Evolutionary conservation across 2,888 invertebrate species (phyloP), one percentile per base, ranked within the genome.

Genomic region (Lydus trimaculatus): DNA sequence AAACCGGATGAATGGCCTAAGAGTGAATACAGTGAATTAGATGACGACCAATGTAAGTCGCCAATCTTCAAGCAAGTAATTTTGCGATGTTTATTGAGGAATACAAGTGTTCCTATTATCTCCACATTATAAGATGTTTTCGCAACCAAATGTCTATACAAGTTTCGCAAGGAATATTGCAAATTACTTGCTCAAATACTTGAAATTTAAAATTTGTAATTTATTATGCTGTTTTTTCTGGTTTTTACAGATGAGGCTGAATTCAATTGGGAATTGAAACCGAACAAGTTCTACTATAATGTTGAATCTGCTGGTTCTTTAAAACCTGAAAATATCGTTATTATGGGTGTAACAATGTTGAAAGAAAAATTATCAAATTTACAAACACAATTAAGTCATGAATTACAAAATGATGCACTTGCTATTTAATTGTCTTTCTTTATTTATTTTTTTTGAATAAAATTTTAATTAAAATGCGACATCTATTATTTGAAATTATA

Each of bases 1-100:
- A 98, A 96, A 83, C 98, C 98, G 3, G 98, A 98, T 80, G 98
- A 99, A 85, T 99, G 99, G 98, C 99, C 98, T 0, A 98, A 97
- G 85, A 98, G 98, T 86, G 98, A 99, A 87, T 97, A 97, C 83
- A 93, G 95, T 11, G 96, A 98, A 84, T 85, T 98, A 17, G 95
- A 95, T 73, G 97, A 98, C 79, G 94, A 95, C 81, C 94, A 95
- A 84, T 93, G 93, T 91, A 86, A 86, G 87, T 84, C 60, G n/a
- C n/a, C n/a, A n/a, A n/a, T n/a, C n/a, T n/a, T n/a, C n/a, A n/a
- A n/a, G n/a, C n/a, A n/a, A n/a, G n/a, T n/a, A n/a, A n/a, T n/a
- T n/a, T n/a, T n/a, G n/a, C n/a, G n/a, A n/a, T n/a, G n/a, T n/a
- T n/a, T n/a, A n/a, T n/a, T n/a, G n/a, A n/a, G n/a, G n/a, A n/a